Conservation (phyloP, 2,888 invertebrate species). For the Leptopilina myrica region DNA sequence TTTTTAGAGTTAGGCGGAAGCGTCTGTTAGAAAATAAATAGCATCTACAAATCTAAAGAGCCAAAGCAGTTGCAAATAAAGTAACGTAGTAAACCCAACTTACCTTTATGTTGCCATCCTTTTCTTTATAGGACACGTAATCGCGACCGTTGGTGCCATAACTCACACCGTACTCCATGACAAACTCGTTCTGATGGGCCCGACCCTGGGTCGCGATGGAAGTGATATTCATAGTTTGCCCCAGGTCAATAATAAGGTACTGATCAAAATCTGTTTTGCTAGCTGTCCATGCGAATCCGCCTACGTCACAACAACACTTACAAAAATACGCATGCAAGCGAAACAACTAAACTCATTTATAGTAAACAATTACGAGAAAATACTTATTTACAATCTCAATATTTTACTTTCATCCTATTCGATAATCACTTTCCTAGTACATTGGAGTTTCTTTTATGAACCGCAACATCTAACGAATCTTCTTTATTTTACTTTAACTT, state of each 20-base stretch:
- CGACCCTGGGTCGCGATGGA: conserved; percentile 93
- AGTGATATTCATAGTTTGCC: conserved; percentile 91
- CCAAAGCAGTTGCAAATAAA: not conserved
- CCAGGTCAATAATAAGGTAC: conserved; percentile 93
- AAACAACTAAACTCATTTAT: conserved; percentile 65
- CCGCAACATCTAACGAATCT: too few species aligned
- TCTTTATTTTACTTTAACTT: too few species aligned
- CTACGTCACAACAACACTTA: conserved; percentile 78
- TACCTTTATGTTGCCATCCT: conserved; percentile 94
- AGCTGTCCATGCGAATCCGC: conserved; percentile 95
- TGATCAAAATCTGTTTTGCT: conserved; percentile 94
- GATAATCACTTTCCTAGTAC: too few species aligned
- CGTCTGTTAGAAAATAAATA: too few species aligned
- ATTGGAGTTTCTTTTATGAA: too few species aligned
- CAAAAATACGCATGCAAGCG: conserved; percentile 71
- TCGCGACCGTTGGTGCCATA: conserved; percentile 94
- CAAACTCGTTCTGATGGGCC: conserved; percentile 92
- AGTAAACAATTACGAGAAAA: conserved; percentile 44
- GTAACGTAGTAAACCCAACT: conserved; percentile 64
- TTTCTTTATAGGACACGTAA: conserved; percentile 92
- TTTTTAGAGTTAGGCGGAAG: not conserved
- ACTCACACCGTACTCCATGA: conserved; percentile 95
- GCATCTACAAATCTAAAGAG: not conserved
- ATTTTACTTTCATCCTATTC: not conserved
- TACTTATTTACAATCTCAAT: conserved; percentile 25